These are phyloP conservation scores for Tanypteryx hageni DNA, from an alignment of 2,888 invertebrate species.

Conservation along the genomic window DNA sequence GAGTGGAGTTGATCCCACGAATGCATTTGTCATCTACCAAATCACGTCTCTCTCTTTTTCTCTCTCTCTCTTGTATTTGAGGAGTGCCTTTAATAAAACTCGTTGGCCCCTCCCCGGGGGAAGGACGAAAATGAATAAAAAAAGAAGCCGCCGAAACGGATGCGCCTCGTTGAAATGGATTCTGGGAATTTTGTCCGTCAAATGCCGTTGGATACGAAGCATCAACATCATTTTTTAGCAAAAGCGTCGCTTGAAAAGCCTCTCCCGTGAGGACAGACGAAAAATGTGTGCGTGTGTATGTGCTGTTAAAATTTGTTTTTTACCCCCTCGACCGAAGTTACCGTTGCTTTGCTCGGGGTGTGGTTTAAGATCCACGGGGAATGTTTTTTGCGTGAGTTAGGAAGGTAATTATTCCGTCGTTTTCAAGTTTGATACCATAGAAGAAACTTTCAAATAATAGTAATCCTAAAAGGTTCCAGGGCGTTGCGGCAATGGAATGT, in stretches of 20 bases:
- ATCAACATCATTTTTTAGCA: constrained; percentile 2
- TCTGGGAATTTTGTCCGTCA: neutral
- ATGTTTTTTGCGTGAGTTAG: too few relatives aligned
- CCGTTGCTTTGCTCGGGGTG: too few relatives aligned
- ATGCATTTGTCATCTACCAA: constrained; percentile 58
- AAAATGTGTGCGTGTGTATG: too few relatives aligned
- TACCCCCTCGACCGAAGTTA: too few relatives aligned
- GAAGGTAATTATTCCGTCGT: too few relatives aligned
- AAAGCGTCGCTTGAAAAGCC: neutral
- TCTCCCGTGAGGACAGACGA: neutral
- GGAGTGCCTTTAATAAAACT: neutral
- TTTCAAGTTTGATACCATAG: too few relatives aligned
- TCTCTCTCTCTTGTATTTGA: neutral
- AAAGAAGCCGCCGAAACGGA: neutral
- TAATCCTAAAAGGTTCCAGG: too few relatives aligned
- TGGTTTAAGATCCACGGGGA: too few relatives aligned
- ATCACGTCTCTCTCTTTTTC: constrained; percentile 14
- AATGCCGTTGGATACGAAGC: neutral
- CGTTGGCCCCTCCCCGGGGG: neutral
- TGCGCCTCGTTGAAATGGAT: neutral
- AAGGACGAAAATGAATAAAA: neutral
- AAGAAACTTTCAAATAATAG: too few relatives aligned
- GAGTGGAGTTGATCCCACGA: constrained; percentile 33
- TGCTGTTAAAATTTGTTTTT: too few relatives aligned
- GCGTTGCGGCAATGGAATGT: too few relatives aligned